Evolutionary conservation across 1,140 invertebrate genomes (phyloP).

Genomic region (Drosophila varians): DNA sequence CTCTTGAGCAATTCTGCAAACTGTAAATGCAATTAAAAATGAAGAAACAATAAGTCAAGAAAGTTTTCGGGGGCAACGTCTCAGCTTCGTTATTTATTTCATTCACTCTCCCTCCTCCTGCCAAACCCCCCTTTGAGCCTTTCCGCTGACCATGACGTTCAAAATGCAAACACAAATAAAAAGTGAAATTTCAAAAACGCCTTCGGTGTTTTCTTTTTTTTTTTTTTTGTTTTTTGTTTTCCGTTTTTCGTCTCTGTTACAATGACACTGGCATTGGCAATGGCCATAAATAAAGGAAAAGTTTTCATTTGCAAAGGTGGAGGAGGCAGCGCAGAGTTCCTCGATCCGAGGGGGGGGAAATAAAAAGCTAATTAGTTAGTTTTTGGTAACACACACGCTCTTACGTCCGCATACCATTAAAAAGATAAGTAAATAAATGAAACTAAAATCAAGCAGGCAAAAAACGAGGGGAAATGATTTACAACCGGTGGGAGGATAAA

Average conservation of each 20-base stretch:
- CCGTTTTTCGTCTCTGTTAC: conserved; percentile 3
- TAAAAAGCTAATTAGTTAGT: conserved; percentile 57
- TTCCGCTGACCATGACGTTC: conserved; percentile 33
- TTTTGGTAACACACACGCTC: conserved; percentile 34
- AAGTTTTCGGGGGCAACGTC: conserved; percentile 27
- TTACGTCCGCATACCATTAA: background rate
- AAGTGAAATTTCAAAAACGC: conserved; percentile 47
- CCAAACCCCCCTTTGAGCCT: background rate
- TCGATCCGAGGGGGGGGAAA: conserved; percentile 2
- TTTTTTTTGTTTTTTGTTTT: conserved; percentile 9
- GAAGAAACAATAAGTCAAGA: conserved; percentile 26
- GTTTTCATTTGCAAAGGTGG: conserved; percentile 4
- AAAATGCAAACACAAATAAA: conserved; percentile 48
- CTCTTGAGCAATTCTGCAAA: conserved; percentile 32
- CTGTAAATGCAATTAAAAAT: conserved; percentile 49
- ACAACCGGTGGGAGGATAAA: background rate
- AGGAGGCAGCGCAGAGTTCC: background rate
- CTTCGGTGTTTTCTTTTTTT: conserved; percentile 18
- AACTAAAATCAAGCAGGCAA: background rate
- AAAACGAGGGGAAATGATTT: conserved; percentile 1
- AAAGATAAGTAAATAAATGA: conserved; percentile 14
- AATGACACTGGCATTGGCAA: conserved; percentile 57
- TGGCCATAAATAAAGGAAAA: conserved; percentile 19
- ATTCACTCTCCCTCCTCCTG: too few relatives aligned
- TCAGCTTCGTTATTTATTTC: conserved; percentile 7